Base-by-base conservation (phyloP, 2,797 vertebrate genomes). In the Novumbra hubbsi region DNA sequence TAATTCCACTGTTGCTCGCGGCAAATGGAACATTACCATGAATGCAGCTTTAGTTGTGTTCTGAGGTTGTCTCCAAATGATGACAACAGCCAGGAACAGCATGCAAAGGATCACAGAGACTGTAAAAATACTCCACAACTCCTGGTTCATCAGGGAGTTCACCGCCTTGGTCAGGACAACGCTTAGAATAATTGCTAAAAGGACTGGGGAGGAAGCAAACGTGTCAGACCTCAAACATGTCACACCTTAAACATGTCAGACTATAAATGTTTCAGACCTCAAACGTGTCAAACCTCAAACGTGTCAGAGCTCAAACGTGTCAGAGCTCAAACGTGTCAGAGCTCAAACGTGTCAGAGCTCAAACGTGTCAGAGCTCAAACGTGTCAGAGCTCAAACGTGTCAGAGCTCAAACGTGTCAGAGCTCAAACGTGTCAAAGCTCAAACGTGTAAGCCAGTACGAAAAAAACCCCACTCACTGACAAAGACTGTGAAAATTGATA, bases 31-130 rank as follows among this genome's bases (percentile, higher is more conserved):
- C 0, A 85, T 82, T 87, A 96, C 95, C 95, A 88, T 94, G 77
- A 97, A 97, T 63, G 92, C 79, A 55, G 94, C 92, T 81, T 85
- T 93, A 48, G 84, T 80, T 68, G 0, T 24, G 75, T 78, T 95
- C 86, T 95, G 94, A 11, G 95, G 95, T 75, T 96, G 95, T 83
- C 91, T 94, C 94, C 94, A 94, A 83, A 96, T 86, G 75, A 95
- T 77, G 8, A 91, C 11, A 28, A 91, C 64, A 14, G 80, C 72
- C 38, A 93, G 67, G n/a, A 79, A 16, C 65, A 94, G 74, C 45
- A 90, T 85, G 63, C 92, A 79, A 48, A 78, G 9, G 9, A 93
- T 78, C 63, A 88, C 60, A 73, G 85, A 81, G 52, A 87, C 86
- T 80, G 93, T 88, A 7, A 91, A 50, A 57, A 94, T 81, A 83